Evolutionary conservation across 2,888 invertebrate genomes (phyloP).

Genomic region (Shargacucullia verbasci): DNA sequence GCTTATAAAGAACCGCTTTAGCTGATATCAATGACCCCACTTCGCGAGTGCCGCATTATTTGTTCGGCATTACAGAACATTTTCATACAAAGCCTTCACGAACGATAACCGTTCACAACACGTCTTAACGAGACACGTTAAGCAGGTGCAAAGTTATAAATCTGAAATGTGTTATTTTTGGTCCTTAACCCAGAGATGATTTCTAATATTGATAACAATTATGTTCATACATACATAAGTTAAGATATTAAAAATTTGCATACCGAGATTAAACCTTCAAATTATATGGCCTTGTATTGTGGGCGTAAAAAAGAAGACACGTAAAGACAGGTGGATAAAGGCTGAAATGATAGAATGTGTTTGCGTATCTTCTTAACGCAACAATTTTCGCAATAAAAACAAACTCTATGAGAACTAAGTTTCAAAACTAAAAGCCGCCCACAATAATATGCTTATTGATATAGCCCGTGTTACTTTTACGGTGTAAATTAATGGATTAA

Average conservation of each 20-base stretch:
- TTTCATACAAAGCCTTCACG: constrained; percentile 44
- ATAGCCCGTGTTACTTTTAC: constrained; percentile 22
- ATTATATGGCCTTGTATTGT: no score
- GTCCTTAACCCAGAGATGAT: constrained; percentile 5
- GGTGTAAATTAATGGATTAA: constrained; percentile 24
- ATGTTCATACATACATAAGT: no score
- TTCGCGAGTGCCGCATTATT: constrained; percentile 57
- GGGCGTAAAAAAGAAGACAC: no score
- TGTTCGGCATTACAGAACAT: constrained; percentile 60
- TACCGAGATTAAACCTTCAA: no score
- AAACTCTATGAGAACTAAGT: constrained; percentile 6
- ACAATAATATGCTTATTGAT: constrained; percentile 31
- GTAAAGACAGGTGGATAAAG: no score
- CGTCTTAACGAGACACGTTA: constrained; percentile 51
- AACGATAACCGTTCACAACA: constrained; percentile 21
- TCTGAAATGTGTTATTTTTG: constrained; percentile 33
- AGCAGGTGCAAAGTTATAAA: constrained; percentile 56
- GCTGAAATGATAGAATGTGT: background rate
- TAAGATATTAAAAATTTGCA: no score
- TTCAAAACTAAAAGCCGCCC: constrained; percentile 32
- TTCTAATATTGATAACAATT: constrained; percentile 6
- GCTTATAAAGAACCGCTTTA: constrained; percentile 58
- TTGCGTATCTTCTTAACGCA: constrained; percentile 18
- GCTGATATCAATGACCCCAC: constrained; percentile 66
- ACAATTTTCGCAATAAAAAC: constrained; percentile 30